Evolutionary conservation across 2,113 vertebrate species (phyloP).

Genomic region (Oncorhynchus kisutch): DNA sequence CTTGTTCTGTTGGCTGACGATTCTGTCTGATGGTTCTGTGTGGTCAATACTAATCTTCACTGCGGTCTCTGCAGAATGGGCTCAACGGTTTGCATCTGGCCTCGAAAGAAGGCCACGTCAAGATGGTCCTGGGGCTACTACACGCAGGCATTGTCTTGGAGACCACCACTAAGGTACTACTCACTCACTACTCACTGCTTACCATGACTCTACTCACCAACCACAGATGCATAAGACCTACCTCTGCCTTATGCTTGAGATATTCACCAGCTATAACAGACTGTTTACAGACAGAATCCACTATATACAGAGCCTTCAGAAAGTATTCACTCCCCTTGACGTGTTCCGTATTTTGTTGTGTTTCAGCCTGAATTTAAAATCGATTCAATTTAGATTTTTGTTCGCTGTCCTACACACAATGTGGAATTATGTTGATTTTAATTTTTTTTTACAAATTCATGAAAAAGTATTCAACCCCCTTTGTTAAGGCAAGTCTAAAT

Average conservation of each 20-base stretch:
- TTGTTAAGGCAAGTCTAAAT: too few species aligned
- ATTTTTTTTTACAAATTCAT: too few species aligned
- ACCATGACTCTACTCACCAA: neutral
- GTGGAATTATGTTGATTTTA: too few species aligned
- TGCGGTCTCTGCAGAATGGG: conserved; percentile 82
- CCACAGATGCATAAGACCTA: neutral
- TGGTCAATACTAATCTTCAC: conserved; percentile 2
- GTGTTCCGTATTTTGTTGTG: too few species aligned
- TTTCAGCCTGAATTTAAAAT: too few species aligned
- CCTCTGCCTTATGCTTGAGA: neutral
- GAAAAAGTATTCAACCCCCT: too few species aligned
- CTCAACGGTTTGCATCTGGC: conserved; percentile 94
- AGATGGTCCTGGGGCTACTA: conserved; percentile 94
- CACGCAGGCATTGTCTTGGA: conserved; percentile 90
- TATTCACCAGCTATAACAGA: too few species aligned
- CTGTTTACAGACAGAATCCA: too few species aligned
- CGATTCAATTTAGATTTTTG: too few species aligned
- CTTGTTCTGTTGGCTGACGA: neutral
- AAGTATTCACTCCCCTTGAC: too few species aligned
- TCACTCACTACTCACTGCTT: neutral
- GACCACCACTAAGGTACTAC: conserved; percentile 91
- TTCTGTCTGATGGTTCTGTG: neutral
- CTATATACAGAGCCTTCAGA: too few species aligned
- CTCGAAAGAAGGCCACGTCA: conserved; percentile 96
- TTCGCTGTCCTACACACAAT: too few species aligned